Evolutionary conservation across 2,888 invertebrate species (phyloP).

Genomic region (Pachycephus smyrnensis): DNA sequence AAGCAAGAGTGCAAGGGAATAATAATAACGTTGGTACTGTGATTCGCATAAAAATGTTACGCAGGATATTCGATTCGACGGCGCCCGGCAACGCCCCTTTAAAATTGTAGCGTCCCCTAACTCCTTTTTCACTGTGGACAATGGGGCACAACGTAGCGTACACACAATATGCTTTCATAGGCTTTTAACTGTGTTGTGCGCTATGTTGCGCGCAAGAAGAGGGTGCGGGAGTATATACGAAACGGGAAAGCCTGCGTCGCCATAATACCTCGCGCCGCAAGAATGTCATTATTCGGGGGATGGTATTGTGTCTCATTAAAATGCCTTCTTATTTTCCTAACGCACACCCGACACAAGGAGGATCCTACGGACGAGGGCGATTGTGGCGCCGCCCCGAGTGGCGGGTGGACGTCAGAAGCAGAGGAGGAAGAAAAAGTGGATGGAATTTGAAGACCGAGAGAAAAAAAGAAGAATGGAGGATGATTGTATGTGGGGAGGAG

Average conservation of each 20-base stretch:
- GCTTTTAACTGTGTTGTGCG: slow-evolving; percentile 26
- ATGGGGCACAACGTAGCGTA: slow-evolving; percentile 22
- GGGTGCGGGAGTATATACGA: slow-evolving; percentile 14
- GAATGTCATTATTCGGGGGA: slow-evolving; percentile 23
- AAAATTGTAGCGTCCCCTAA: slow-evolving; percentile 24
- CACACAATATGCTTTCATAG: slow-evolving; percentile 26
- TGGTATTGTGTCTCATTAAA: slow-evolving; percentile 22
- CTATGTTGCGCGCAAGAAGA: slow-evolving; percentile 16
- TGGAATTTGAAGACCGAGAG: background rate
- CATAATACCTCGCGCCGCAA: slow-evolving; percentile 17
- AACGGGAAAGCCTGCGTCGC: background rate
- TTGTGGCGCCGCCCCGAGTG: background rate
- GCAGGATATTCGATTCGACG: slow-evolving; percentile 5
- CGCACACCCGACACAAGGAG: slow-evolving; percentile 9
- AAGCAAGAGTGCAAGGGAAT: background rate
- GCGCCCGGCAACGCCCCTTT: slow-evolving; percentile 16
- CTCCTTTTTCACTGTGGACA: slow-evolving; percentile 22
- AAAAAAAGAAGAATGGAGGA: background rate
- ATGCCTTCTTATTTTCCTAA: slow-evolving; percentile 25
- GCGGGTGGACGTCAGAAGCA: background rate
- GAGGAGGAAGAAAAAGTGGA: background rate
- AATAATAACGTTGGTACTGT: background rate
- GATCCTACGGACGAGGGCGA: slow-evolving; percentile 2
- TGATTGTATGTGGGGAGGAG: background rate
- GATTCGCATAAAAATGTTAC: slow-evolving; percentile 5